Evolutionary conservation across 2,888 invertebrate species (phyloP).

Genomic region (Pristionchus japonicus): DNA sequence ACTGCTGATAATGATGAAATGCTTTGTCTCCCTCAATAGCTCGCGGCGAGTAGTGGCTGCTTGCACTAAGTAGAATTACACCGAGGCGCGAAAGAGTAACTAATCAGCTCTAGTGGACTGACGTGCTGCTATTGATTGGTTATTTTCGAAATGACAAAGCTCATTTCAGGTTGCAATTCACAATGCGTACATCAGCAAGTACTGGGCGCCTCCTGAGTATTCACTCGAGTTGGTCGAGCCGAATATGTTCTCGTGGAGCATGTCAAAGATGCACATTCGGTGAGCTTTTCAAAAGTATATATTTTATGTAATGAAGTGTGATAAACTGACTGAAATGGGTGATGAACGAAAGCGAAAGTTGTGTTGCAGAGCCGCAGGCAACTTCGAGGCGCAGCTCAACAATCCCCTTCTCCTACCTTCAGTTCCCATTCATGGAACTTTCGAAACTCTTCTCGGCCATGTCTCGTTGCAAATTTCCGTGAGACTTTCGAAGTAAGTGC

Average conservation of each 20-base stretch:
- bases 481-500: conserved; percentile 55
- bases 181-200: conserved; percentile 72
- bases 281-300: conserved; percentile 31
- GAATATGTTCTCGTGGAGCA: conserved; percentile 72
- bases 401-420: conserved; percentile 71
- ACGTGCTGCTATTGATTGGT: neutral
- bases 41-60: neutral
- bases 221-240: conserved; percentile 70
- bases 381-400: conserved; percentile 72
- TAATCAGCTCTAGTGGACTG: conserved; percentile 1
- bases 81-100: neutral
- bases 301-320: neutral
- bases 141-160: neutral
- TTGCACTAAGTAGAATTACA: conserved; percentile 36
- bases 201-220: conserved; percentile 74
- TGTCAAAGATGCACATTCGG: conserved; percentile 75
- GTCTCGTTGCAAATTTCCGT: conserved; percentile 72
- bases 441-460: conserved; percentile 74
- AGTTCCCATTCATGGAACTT: conserved; percentile 72
- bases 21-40: conserved; percentile 14
- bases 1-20: neutral
- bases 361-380: conserved; percentile 70
- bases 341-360: neutral
- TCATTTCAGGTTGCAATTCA: conserved; percentile 67
- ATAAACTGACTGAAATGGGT: no score